These are phyloP conservation scores for Plumapathes pennacea DNA, from an alignment of 92 coral and sea anemone genomes.

Conservation along the genomic window DNA sequence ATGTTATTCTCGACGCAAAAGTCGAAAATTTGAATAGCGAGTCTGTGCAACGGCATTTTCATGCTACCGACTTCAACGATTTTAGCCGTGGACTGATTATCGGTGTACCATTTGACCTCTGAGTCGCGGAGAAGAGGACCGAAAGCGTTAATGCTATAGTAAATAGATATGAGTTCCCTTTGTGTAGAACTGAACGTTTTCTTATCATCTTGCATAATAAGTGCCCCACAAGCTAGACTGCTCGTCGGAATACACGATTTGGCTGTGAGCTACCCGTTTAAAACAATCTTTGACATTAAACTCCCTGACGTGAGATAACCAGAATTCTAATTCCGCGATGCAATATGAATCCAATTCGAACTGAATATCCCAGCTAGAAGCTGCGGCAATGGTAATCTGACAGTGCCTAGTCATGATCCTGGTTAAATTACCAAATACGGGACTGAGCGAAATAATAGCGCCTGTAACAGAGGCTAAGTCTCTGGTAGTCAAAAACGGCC, in stretches of 20 bases:
- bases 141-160: slow-evolving; percentile 12
- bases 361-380: slow-evolving; percentile 13
- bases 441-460: slow-evolving; percentile 33
- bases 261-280: neutral
- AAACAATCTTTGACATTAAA: slow-evolving; percentile 13
- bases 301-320: slow-evolving; percentile 1
- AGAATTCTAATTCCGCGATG: slow-evolving; percentile 16
- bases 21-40: slow-evolving; percentile 24
- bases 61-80: slow-evolving; percentile 26
- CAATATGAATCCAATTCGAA: slow-evolving; percentile 18
- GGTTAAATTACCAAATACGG: slow-evolving; percentile 26
- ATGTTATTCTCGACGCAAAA: slow-evolving; percentile 13
- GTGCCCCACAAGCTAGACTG: slow-evolving; percentile 5
- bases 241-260: slow-evolving; percentile 15
- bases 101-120: slow-evolving; percentile 29
- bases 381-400: slow-evolving; percentile 39
- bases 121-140: slow-evolving; percentile 7
- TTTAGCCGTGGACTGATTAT: slow-evolving; percentile 16
- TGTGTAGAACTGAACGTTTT: slow-evolving; percentile 13
- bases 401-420: slow-evolving; percentile 30
- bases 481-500: slow-evolving; percentile 14
- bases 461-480: slow-evolving; percentile 43
- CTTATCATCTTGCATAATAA: slow-evolving; percentile 1
- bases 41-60: slow-evolving; percentile 14
- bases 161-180: slow-evolving; percentile 23